Percentiles rank a stretch among this genome's conserved stretches.
Conservation (phyloP, 1,140 invertebrate genomes). For the Druon quercuslanigerum region DNA sequence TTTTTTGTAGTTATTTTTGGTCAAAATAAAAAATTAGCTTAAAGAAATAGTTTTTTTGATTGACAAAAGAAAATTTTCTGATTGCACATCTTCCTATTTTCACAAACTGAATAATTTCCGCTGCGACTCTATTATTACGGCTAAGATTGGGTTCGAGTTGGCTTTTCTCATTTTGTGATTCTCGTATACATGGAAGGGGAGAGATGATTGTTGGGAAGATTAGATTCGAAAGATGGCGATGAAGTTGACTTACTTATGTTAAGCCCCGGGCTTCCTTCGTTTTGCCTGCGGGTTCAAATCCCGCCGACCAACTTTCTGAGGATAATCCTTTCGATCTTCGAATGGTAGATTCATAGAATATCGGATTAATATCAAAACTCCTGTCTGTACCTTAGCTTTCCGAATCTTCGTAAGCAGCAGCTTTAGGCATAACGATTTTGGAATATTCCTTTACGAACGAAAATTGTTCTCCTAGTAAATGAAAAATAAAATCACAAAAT, state of each 20-base stretch:
- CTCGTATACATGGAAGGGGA: not conserved
- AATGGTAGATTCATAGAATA: no score
- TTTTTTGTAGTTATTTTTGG: no score
- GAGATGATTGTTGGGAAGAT: not conserved
- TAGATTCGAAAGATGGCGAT: conserved; percentile 48
- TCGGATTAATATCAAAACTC: no score
- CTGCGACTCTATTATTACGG: not conserved
- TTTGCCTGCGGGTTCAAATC: conserved; percentile 15
- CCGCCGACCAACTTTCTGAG: not conserved
- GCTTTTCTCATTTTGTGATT: not conserved
- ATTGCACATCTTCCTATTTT: not conserved
- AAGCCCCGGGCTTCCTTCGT: conserved; percentile 50
- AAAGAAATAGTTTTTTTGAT: no score
- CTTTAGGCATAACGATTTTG: no score
- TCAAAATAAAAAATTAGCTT: no score
- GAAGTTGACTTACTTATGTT: conserved; percentile 58
- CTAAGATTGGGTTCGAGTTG: not conserved
- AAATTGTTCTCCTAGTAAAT: no score
- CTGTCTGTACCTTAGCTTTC: no score
- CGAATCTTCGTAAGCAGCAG: no score
- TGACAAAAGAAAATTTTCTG: no score
- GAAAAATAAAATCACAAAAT: no score
- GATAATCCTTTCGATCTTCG: not conserved
- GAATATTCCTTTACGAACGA: no score
- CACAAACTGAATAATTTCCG: not conserved